Evolutionary conservation across 2,113 vertebrate species (phyloP).

Genomic region (Promerops cafer): DNA sequence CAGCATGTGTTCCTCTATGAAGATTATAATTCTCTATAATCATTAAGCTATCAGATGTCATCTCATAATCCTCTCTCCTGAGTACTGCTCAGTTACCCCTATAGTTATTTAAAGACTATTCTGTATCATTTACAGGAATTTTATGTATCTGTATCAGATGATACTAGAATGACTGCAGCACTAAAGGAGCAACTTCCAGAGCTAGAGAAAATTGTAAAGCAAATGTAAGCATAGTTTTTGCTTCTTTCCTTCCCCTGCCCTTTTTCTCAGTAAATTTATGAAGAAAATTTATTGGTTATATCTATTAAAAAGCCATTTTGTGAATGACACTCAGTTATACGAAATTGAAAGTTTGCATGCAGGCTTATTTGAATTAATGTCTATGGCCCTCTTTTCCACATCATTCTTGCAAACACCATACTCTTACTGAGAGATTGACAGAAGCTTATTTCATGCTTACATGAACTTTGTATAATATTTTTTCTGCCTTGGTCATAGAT

Average conservation of each 20-base stretch:
- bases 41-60: neutral
- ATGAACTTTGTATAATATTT: neutral
- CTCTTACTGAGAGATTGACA: neutral
- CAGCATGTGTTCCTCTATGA: slow-evolving; percentile 17
- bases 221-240: slow-evolving; percentile 78
- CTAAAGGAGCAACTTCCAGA: slow-evolving; percentile 90
- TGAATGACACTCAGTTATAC: neutral
- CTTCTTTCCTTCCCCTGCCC: neutral
- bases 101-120: slow-evolving; percentile 60
- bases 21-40: slow-evolving; percentile 20
- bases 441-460: neutral
- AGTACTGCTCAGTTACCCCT: neutral
- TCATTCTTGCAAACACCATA: neutral
- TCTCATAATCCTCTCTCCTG: neutral
- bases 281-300: neutral
- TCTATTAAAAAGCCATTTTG: neutral
- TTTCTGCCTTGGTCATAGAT: neutral
- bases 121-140: slow-evolving; percentile 84
- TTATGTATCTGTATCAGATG: slow-evolving; percentile 87
- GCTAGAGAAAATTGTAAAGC: slow-evolving; percentile 86
- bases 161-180: slow-evolving; percentile 80
- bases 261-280: neutral
- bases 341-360: neutral
- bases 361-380: neutral
- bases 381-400: neutral